Evolutionary conservation across 2,797 vertebrate genomes (phyloP).

Genomic region (Coccyzus lansbergi): DNA sequence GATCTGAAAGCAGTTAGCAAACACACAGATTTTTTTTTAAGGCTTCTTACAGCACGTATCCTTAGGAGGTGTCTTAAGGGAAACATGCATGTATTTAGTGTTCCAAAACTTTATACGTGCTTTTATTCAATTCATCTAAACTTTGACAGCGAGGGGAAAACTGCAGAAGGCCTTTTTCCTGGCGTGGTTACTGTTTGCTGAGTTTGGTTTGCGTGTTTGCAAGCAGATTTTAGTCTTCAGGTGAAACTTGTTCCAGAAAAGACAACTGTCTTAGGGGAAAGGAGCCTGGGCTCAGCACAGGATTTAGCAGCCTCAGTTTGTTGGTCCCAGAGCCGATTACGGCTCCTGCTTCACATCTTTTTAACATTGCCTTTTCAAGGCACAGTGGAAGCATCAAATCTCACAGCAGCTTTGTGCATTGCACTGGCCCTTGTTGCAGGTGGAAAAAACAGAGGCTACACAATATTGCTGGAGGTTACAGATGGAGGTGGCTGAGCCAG

Average conservation of each 20-base stretch:
- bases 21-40: background rate
- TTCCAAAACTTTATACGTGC: background rate
- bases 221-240: constrained; percentile 60
- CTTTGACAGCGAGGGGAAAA: background rate
- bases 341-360: constrained; percentile 15
- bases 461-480: background rate
- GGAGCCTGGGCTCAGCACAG: constrained; percentile 24
- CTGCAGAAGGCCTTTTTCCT: constrained; percentile 41
- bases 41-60: background rate
- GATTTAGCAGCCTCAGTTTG: constrained; percentile 40
- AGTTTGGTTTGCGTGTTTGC: constrained; percentile 47
- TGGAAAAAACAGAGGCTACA: background rate
- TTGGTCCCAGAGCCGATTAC: background rate
- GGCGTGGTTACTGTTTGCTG: background rate
- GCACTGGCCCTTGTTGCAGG: background rate
- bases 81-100: background rate
- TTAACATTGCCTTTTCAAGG: background rate
- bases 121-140: constrained; percentile 35
- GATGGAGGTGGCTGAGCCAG: background rate
- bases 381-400: background rate
- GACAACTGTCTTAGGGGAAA: constrained; percentile 58
- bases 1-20: background rate
- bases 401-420: background rate
- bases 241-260: constrained; percentile 67
- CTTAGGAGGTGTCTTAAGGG: background rate